These are phyloP conservation scores for Palythoa grandis DNA, from an alignment of 92 coral and sea anemone genomes.

Conservation along the genomic window DNA sequence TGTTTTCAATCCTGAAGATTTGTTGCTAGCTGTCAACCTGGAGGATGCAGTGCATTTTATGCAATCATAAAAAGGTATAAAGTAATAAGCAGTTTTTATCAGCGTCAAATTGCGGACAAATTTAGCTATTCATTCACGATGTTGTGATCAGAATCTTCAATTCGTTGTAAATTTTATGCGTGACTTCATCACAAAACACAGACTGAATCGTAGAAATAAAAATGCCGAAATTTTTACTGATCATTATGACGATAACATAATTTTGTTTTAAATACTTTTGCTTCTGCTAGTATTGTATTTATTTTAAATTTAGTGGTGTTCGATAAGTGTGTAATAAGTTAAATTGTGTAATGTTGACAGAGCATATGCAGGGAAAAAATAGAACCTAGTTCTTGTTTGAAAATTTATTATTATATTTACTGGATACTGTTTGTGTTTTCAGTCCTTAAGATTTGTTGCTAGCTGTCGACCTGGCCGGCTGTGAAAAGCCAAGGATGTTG, in stretches of 20 bases:
- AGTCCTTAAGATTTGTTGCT: no score
- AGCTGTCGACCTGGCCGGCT: constrained; percentile 35
- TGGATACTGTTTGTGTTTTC: constrained; percentile 34
- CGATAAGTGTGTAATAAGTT: constrained; percentile 12
- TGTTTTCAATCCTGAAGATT: constrained; percentile 8
- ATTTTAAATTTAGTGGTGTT: constrained; percentile 15
- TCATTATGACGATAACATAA: constrained; percentile 17
- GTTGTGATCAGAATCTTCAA: constrained; percentile 26
- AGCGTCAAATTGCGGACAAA: constrained; percentile 12
- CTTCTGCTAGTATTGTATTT: constrained; percentile 25
- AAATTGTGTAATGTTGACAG: constrained; percentile 28
- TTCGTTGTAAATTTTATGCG: constrained; percentile 22
- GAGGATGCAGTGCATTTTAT: constrained; percentile 1
- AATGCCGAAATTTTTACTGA: constrained; percentile 4
- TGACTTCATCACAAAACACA: constrained; percentile 22
- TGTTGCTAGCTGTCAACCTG: constrained; percentile 2
- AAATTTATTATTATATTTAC: constrained; percentile 15
- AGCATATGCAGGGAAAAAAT: constrained; percentile 9
- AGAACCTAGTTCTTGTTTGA: constrained; percentile 10
- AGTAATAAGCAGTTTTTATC: constrained; percentile 21
- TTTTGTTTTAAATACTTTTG: constrained; percentile 23
- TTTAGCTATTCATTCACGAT: constrained; percentile 22
- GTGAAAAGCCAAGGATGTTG: constrained; percentile 28
- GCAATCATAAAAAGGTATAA: neutral
- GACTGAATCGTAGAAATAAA: neutral